phyloP scores from a whole-genome alignment of 2,888 invertebrate genomes.

The Frankliniella intonsa region DNA sequence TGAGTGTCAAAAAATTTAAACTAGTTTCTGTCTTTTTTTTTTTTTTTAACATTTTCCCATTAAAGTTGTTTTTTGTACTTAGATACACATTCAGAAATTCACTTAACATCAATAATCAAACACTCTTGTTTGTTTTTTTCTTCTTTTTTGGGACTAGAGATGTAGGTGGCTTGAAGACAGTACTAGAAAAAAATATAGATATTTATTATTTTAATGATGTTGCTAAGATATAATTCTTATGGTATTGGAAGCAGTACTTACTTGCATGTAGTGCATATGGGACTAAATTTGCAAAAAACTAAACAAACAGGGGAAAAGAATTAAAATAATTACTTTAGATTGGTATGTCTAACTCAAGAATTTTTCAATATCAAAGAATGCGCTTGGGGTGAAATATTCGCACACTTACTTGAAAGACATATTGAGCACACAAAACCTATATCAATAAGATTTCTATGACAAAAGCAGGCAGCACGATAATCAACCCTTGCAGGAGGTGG shows the following conservation, averaged over 20 bases:
- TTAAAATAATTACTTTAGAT: not conserved
- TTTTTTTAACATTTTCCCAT: conserved; percentile 9
- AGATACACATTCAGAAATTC: not conserved
- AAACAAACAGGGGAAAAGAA: conserved; percentile 46
- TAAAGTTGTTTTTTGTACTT: not conserved
- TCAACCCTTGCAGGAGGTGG: conserved; percentile 90
- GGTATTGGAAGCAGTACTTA: conserved; percentile 54
- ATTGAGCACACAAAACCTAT: conserved; percentile 97
- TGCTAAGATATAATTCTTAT: conserved; percentile 27
- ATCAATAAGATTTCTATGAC: conserved; percentile 90
- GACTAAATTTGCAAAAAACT: conserved; percentile 97
- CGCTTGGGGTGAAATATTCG: conserved; percentile 20
- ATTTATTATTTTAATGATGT: conserved; percentile 23
- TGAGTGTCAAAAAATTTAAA: conserved; percentile 41
- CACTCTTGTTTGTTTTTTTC: conserved; percentile 60
- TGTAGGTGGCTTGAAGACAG: conserved; percentile 85
- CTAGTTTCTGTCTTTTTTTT: conserved; percentile 18
- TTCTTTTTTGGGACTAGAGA: conserved; percentile 76
- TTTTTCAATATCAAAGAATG: conserved; percentile 30
- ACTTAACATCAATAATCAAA: not conserved
- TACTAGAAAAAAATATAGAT: conserved; percentile 57
- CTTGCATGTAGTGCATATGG: conserved; percentile 97
- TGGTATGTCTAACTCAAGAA: conserved; percentile 13
- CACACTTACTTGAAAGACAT: conserved; percentile 79
- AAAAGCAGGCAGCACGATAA: conserved; percentile 96